Evolutionary conservation across 2,113 vertebrate species (phyloP).

Genomic region (Poecilia latipinna): DNA sequence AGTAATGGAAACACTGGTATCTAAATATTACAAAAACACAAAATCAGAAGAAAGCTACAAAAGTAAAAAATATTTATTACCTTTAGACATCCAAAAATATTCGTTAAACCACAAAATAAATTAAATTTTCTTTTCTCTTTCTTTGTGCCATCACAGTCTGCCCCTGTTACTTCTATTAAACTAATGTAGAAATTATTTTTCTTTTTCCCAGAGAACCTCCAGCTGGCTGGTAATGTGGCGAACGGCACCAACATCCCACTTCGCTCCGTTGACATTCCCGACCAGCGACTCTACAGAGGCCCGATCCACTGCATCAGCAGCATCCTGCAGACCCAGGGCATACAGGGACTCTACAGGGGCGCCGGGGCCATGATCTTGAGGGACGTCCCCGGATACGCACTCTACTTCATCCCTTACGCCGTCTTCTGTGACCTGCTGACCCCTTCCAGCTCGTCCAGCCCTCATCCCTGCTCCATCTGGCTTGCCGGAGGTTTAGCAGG

Average conservation of each 20-base stretch:
- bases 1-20: too few relatives aligned
- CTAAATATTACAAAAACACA: too few relatives aligned
- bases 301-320: conserved; percentile 90
- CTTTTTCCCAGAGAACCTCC: conserved; percentile 65
- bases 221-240: conserved; percentile 69
- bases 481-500: conserved; percentile 94
- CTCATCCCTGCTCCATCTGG: conserved; percentile 84
- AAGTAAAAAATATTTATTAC: too few relatives aligned
- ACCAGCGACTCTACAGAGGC: conserved; percentile 82
- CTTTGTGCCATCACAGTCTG: background rate
- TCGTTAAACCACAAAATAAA: background rate
- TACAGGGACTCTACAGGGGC: conserved; percentile 89
- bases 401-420: conserved; percentile 93
- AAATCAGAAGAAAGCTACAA: too few relatives aligned
- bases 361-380: conserved; percentile 90
- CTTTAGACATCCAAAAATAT: background rate
- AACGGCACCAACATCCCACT: conserved; percentile 62
- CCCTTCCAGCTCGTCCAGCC: conserved; percentile 72
- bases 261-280: conserved; percentile 57
- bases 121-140: background rate
- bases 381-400: conserved; percentile 91
- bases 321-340: conserved; percentile 87
- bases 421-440: conserved; percentile 86
- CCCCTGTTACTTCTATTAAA: background rate
- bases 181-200: background rate